Conservation (phyloP, 2,797 vertebrate species). For the Paratrypauchen microcephalus region DNA sequence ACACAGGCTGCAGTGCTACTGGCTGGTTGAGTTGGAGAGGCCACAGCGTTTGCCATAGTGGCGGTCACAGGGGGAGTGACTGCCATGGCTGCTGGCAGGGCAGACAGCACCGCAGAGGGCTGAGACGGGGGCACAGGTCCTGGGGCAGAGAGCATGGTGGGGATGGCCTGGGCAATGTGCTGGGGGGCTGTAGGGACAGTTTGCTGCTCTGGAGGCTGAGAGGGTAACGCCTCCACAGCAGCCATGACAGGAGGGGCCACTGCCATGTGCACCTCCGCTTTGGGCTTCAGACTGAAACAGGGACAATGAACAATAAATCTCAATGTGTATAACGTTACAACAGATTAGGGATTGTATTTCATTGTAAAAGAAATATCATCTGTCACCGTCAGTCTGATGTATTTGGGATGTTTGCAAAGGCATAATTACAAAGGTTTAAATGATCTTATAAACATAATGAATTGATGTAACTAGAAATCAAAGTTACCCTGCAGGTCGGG, state of each 20-base stretch:
- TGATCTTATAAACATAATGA: no score
- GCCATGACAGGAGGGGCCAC: slow-evolving; percentile 87
- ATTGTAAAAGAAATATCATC: no score
- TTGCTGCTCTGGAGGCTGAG: slow-evolving; percentile 86
- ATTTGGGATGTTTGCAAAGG: no score
- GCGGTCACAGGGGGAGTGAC: slow-evolving; percentile 82
- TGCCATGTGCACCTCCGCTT: slow-evolving; percentile 90
- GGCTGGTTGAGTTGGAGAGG: slow-evolving; percentile 85
- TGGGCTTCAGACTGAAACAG: slow-evolving; percentile 87
- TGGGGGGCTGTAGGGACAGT: slow-evolving; percentile 79
- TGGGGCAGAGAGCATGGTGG: slow-evolving; percentile 82
- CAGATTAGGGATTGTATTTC: no score
- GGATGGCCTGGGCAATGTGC: slow-evolving; percentile 87
- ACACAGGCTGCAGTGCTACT: slow-evolving; percentile 85
- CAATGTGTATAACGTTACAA: no score
- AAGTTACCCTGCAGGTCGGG: slow-evolving; percentile 87
- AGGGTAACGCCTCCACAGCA: slow-evolving; percentile 86
- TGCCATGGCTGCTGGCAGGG: slow-evolving; percentile 84
- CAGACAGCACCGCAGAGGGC: slow-evolving; percentile 82
- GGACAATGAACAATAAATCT: slow-evolving; percentile 5
- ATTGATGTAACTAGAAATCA: no score
- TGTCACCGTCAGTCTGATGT: no score
- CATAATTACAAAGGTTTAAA: no score
- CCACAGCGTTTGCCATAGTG: slow-evolving; percentile 85
- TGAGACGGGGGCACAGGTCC: slow-evolving; percentile 88